Evolutionary conservation across 2,888 invertebrate genomes (phyloP).

Genomic region (Cacoxenus indagator): DNA sequence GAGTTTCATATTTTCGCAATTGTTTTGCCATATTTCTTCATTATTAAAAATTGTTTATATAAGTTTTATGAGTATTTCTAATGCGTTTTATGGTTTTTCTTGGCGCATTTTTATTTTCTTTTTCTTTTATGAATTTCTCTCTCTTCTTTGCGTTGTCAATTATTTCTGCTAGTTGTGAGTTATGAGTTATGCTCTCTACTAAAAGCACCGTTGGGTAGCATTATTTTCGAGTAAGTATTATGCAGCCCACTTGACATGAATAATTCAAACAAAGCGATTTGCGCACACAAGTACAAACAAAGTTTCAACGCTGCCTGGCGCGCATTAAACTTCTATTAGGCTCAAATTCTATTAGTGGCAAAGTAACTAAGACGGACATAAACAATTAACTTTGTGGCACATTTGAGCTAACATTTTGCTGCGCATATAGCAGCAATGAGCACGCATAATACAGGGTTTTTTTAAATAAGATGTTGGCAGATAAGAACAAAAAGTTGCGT

Average conservation of each 20-base stretch:
- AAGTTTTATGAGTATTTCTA: conserved; percentile 1
- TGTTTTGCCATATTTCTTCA: neutral
- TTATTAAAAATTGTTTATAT: neutral
- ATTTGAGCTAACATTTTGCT: neutral
- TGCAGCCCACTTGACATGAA: conserved; percentile 8
- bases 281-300: neutral
- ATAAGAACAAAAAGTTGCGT: conserved; percentile 28
- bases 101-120: conserved; percentile 1
- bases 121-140: neutral
- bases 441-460: neutral
- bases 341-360: too few species aligned
- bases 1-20: conserved; percentile 27
- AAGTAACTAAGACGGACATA: conserved; percentile 2
- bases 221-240: neutral
- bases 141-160: neutral
- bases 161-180: neutral
- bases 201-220: neutral
- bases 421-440: neutral
- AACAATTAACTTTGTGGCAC: conserved; percentile 15
- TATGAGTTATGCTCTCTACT: neutral
- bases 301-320: neutral
- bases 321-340: conserved; percentile 22
- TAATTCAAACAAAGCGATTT: conserved; percentile 2
- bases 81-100: too few species aligned
- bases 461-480: neutral